Conservation (phyloP, 2,797 vertebrate genomes). For the Falco columbarius region DNA sequence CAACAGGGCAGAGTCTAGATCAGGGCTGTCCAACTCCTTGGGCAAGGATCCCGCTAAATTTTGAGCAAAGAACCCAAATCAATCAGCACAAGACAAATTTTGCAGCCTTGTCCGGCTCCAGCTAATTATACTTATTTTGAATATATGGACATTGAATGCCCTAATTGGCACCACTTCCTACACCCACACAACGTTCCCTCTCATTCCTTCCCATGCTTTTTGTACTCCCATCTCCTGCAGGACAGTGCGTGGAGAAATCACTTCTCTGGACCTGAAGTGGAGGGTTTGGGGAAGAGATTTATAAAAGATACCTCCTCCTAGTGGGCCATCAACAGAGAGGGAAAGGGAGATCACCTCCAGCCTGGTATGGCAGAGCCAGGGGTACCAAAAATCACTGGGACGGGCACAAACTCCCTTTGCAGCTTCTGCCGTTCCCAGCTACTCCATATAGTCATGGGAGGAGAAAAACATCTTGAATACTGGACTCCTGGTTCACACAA, state of each 20-base stretch:
- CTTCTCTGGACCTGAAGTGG: neutral
- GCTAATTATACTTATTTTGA: neutral
- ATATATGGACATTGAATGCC: neutral
- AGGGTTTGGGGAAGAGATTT: neutral
- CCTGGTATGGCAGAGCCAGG: neutral
- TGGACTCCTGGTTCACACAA: neutral
- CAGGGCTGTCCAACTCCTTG: neutral
- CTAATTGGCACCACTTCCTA: neutral
- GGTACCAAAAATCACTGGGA: neutral
- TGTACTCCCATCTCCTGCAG: neutral
- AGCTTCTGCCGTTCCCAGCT: neutral
- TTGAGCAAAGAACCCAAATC: neutral
- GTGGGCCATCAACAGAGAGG: neutral
- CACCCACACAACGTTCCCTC: fast-evolving
- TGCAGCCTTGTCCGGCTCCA: neutral
- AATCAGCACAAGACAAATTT: neutral
- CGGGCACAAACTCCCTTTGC: neutral
- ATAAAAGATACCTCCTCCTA: neutral
- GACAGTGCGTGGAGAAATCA: neutral
- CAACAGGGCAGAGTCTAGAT: neutral
- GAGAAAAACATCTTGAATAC: neutral
- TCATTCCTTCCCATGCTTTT: neutral
- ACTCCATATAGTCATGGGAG: neutral
- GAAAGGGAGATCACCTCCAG: neutral
- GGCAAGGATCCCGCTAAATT: neutral